A percentile compares a stretch with the other conserved stretches of the same genome.
Conservation (phyloP, 2,797 vertebrate genomes). For the Malacoctenus gilli region DNA sequence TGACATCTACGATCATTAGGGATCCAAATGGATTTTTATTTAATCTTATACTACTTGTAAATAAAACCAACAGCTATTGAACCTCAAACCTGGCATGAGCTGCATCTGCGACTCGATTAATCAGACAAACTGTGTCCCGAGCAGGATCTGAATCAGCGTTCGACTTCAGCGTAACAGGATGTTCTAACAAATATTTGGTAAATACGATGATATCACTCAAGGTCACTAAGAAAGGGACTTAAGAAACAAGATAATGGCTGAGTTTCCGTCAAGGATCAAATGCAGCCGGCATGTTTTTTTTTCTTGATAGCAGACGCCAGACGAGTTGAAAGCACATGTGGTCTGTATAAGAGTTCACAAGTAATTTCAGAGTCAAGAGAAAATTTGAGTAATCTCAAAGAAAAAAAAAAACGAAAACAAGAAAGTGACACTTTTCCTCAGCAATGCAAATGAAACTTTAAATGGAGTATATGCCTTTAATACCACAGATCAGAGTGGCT, state of each 20-base stretch:
- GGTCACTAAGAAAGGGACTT: conserved; percentile 2
- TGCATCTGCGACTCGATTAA: not conserved
- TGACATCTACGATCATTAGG: not conserved
- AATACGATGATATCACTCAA: not conserved
- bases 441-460: conserved; percentile 21
- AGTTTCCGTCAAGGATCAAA: conserved; percentile 15
- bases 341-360: conserved; percentile 16
- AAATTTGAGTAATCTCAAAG: conserved; percentile 31
- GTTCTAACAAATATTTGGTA: not conserved
- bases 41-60: too few species aligned
- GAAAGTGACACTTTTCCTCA: conserved; percentile 2
- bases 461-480: conserved; percentile 17
- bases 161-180: too few species aligned
- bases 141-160: too few species aligned
- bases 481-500: conserved; percentile 23
- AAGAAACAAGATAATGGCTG: not conserved
- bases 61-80: not conserved
- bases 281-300: conserved; percentile 15
- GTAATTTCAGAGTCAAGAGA: conserved; percentile 30
- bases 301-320: conserved; percentile 24
- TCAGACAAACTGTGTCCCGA: too few species aligned
- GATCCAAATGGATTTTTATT: not conserved
- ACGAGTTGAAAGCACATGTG: conserved; percentile 25
- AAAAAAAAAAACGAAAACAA: conserved; percentile 15
- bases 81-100: not conserved